phyloP scores from a whole-genome alignment of 2,888 invertebrate genomes.

The Synergus japonicus region DNA sequence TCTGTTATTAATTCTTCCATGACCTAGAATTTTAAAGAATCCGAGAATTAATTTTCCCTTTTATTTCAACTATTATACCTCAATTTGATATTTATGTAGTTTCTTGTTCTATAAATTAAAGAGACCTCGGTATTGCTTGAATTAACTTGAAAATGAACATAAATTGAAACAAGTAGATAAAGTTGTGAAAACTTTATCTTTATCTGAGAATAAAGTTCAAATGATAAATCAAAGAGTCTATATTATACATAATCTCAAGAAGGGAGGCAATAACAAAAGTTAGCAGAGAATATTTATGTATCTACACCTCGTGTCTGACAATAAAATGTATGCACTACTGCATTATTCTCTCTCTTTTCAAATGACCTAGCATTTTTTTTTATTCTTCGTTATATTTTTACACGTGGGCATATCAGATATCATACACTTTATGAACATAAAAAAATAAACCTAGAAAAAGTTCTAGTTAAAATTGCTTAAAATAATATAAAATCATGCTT shows the following conservation, averaged over 20 bases:
- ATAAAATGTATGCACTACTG: conserved; percentile 35
- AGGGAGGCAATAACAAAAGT: conserved; percentile 34
- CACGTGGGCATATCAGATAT: background rate
- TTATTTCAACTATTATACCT: no score
- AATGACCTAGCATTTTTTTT: conserved; percentile 16
- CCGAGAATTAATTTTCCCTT: no score
- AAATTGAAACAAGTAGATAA: conserved; percentile 9
- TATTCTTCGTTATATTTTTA: background rate
- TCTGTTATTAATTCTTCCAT: background rate
- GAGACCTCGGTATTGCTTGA: background rate
- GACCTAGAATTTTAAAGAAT: no score
- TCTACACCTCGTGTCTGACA: conserved; percentile 14
- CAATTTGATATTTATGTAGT: no score
- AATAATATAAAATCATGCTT: no score
- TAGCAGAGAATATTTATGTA: conserved; percentile 19
- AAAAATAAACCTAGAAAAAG: background rate
- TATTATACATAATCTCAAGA: background rate
- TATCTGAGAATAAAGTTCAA: background rate
- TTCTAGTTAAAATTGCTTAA: no score
- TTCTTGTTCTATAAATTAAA: background rate
- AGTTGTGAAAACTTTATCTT: background rate
- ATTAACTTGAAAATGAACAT: conserved; percentile 6
- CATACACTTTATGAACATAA: background rate
- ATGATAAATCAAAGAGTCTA: background rate
- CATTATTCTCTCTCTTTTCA: conserved; percentile 22